Conservation (phyloP, 1,140 invertebrate species). For the Palaemon carinicauda region DNA sequence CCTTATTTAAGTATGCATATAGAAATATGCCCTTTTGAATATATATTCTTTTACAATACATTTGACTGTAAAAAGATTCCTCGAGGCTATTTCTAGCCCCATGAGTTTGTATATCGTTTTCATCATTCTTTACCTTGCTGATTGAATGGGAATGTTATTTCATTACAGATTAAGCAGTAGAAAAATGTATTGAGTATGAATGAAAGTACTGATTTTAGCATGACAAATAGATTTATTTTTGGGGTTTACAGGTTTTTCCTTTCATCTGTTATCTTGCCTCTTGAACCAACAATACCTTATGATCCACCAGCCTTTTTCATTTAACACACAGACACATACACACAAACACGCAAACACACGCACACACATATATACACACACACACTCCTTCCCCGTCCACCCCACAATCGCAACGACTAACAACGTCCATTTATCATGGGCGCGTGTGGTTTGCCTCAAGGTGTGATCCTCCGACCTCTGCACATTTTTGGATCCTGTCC, state of each 20-base stretch:
- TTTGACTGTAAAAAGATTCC: not conserved
- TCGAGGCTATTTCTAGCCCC: no score
- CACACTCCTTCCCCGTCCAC: not conserved
- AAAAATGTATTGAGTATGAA: no score
- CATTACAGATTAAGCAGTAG: no score
- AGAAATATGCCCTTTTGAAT: not conserved
- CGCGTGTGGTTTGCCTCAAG: constrained; percentile 20
- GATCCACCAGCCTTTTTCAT: not conserved
- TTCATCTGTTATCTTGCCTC: not conserved
- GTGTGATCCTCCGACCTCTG: constrained; percentile 10
- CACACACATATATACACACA: not conserved
- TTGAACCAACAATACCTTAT: not conserved
- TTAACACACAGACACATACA: not conserved
- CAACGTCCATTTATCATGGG: not conserved
- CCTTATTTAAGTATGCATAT: not conserved
- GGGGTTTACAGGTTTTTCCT: not conserved
- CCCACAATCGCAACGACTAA: constrained; percentile 14
- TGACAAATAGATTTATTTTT: no score
- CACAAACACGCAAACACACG: not conserved
- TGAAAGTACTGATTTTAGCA: no score
- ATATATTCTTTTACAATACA: not conserved
- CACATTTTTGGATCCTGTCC: not conserved
- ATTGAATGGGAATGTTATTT: no score
- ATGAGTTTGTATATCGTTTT: not conserved
- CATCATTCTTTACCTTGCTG: not conserved